These are phyloP conservation scores for Amphipoea lucens DNA, from an alignment of 2,888 invertebrate genomes.

Conservation along the genomic window DNA sequence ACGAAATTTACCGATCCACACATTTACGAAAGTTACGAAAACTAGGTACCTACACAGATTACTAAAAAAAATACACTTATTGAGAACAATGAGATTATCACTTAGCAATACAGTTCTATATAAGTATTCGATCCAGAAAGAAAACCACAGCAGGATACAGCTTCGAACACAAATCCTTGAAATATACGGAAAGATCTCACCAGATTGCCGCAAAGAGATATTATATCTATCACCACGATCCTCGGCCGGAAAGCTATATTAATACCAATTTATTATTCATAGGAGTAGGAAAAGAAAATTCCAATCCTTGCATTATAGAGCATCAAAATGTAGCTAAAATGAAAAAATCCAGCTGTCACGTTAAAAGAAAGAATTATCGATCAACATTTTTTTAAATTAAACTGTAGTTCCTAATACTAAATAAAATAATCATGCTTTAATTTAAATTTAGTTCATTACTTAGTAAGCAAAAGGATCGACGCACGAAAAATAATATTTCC, in stretches of 20 bases:
- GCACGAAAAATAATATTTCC: neutral
- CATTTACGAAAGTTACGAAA: neutral
- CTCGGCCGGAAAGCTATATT: too few relatives aligned
- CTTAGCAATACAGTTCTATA: neutral
- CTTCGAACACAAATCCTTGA: too few relatives aligned
- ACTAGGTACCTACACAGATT: neutral
- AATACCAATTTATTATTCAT: neutral
- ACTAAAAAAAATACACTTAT: neutral
- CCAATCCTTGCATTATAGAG: neutral
- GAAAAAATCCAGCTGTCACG: neutral
- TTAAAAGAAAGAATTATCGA: neutral
- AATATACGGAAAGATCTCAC: too few relatives aligned
- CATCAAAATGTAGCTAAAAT: neutral
- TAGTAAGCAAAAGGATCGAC: neutral
- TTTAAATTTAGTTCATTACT: neutral
- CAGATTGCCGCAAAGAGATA: too few relatives aligned
- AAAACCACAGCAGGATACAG: too few relatives aligned
- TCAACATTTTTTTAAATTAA: neutral
- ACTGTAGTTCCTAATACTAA: neutral
- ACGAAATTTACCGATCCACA: neutral
- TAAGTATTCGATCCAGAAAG: neutral
- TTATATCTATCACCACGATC: too few relatives aligned
- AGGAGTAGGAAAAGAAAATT: slow-evolving; percentile 1
- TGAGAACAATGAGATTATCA: neutral
- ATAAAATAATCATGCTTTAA: neutral